Evolutionary conservation across 2,888 invertebrate species (phyloP).

Genomic region (Flabesymbios commensalis): DNA sequence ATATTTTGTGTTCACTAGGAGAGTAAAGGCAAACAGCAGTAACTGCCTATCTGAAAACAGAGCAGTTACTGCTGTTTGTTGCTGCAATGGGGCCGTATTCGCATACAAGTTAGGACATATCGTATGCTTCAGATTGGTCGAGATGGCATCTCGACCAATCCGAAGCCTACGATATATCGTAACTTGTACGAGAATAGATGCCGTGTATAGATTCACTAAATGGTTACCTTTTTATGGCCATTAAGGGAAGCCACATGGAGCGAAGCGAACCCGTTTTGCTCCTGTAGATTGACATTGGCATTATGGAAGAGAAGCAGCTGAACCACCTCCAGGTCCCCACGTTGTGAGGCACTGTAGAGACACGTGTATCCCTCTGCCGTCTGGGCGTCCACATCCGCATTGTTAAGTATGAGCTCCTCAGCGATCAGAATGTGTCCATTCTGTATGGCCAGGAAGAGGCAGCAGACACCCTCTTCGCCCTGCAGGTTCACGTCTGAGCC

Average conservation of each 20-base stretch:
- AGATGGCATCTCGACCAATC: too few species aligned
- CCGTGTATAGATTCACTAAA: too few species aligned
- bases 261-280: conserved; percentile 34
- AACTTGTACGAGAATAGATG: too few species aligned
- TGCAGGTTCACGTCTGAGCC: conserved; percentile 27
- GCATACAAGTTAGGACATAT: too few species aligned
- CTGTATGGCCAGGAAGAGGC: conserved; percentile 38
- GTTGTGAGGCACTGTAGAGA: conserved; percentile 36
- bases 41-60: too few species aligned
- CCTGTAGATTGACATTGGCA: conserved; percentile 26
- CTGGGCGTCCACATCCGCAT: conserved; percentile 31
- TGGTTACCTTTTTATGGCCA: conserved; percentile 33
- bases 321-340: conserved; percentile 38
- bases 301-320: conserved; percentile 38
- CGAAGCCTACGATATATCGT: too few species aligned
- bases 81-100: too few species aligned
- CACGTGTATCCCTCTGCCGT: conserved; percentile 32
- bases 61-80: too few species aligned
- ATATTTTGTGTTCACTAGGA: too few species aligned
- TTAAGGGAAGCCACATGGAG: conserved; percentile 37
- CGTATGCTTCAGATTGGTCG: too few species aligned
- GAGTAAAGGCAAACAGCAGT: too few species aligned
- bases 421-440: conserved; percentile 38
- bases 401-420: conserved; percentile 33
- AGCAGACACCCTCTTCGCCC: conserved; percentile 24